Percentiles rank a stretch among this genome's conserved stretches.
Conservation (phyloP, 2,113 vertebrate genomes). For the Hassar affinis region DNA sequence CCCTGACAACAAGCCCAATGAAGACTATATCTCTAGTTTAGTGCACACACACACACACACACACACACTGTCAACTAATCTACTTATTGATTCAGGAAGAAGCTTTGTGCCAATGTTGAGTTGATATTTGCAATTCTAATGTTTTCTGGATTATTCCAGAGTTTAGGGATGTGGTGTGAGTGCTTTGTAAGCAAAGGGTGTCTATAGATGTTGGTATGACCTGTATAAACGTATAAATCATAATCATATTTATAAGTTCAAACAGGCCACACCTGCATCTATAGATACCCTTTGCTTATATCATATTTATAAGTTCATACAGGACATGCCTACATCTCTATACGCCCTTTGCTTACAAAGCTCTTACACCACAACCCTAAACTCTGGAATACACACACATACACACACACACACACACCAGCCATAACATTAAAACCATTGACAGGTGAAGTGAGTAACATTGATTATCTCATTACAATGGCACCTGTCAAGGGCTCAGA, state of each 20-base stretch:
- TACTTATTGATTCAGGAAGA: not conserved
- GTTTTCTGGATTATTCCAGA: not conserved
- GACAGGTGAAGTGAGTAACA: too few relatives aligned
- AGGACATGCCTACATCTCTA: not conserved
- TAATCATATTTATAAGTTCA: not conserved
- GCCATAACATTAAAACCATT: too few relatives aligned
- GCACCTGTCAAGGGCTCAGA: too few relatives aligned
- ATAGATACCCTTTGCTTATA: too few relatives aligned
- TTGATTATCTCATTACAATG: too few relatives aligned
- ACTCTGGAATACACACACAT: too few relatives aligned
- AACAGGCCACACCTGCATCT: too few relatives aligned
- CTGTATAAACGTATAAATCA: not conserved
- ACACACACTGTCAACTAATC: not conserved
- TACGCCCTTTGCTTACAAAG: not conserved
- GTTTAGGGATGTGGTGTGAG: not conserved
- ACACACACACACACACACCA: too few relatives aligned
- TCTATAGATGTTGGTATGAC: not conserved
- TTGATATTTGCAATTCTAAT: not conserved
- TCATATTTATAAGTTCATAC: not conserved
- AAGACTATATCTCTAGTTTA: slow-evolving; percentile 19
- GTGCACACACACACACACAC: not conserved
- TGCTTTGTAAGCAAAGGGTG: not conserved
- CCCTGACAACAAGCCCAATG: slow-evolving; percentile 10
- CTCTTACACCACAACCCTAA: not conserved
- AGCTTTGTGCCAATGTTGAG: not conserved